phyloP scores from a whole-genome alignment of 2,888 invertebrate species.

The Conops quadrifasciatus region DNA sequence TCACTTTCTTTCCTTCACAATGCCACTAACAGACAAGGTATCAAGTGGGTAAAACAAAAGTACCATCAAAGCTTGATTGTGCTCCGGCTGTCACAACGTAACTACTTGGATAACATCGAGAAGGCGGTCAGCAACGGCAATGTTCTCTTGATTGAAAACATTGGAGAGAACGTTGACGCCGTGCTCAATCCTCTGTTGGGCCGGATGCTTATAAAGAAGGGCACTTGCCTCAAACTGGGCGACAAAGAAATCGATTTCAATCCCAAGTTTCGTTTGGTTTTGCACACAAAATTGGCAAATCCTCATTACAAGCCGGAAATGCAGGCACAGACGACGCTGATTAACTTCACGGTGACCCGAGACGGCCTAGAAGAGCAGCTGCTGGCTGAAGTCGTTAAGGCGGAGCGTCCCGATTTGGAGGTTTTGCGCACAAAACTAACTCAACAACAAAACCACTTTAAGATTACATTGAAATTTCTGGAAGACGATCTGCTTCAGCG shows the following conservation, averaged over 20 bases:
- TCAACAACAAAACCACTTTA: constrained; percentile 93
- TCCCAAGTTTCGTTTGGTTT: constrained; percentile 79
- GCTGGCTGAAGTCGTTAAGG: constrained; percentile 91
- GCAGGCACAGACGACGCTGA: constrained; percentile 94
- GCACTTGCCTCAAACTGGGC: constrained; percentile 83
- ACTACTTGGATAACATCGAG: constrained; percentile 86
- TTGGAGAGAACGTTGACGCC: constrained; percentile 88
- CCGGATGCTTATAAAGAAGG: constrained; percentile 87
- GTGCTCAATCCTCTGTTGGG: constrained; percentile 90
- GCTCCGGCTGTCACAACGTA: constrained; percentile 80
- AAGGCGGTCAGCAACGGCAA: constrained; percentile 77
- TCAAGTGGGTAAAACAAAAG: constrained; percentile 94
- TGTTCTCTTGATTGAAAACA: constrained; percentile 85
- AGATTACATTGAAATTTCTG: constrained; percentile 88
- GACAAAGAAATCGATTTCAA: constrained; percentile 93
- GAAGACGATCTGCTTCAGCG: constrained; percentile 90
- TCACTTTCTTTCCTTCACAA: background rate
- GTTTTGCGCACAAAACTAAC: constrained; percentile 82
- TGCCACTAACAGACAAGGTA: constrained; percentile 73
- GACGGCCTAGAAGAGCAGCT: constrained; percentile 95
- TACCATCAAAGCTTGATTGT: constrained; percentile 79
- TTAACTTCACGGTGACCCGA: constrained; percentile 93
- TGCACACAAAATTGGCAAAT: constrained; percentile 94
- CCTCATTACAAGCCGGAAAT: constrained; percentile 97
- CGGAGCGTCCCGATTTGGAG: constrained; percentile 92